phyloP scores from a whole-genome alignment of 2,888 invertebrate genomes.

The Junonia oenone region DNA sequence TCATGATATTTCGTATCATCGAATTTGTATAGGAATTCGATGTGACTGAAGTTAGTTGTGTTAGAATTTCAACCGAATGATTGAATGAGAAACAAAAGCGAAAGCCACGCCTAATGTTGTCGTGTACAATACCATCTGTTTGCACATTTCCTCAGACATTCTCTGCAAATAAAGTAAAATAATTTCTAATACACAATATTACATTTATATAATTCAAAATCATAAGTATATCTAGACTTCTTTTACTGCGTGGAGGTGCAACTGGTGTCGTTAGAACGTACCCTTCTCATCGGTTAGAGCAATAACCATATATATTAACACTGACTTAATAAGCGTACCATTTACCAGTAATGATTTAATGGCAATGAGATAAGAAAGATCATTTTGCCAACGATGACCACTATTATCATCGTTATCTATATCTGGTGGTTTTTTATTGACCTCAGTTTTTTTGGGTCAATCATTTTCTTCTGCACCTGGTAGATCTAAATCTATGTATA shows the following conservation, averaged over 20 bases:
- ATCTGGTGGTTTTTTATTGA: neutral
- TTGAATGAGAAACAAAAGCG: constrained; percentile 71
- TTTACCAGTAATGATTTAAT: constrained; percentile 4
- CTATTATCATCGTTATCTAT: neutral
- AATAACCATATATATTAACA: constrained; percentile 14
- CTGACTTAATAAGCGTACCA: constrained; percentile 18
- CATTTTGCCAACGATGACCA: neutral
- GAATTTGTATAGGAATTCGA: constrained; percentile 55
- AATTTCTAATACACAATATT: constrained; percentile 54
- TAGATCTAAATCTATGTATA: neutral
- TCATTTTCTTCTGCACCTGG: neutral
- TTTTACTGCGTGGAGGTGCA: constrained; percentile 17
- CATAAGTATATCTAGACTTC: constrained; percentile 2
- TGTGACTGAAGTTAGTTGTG: constrained; percentile 64
- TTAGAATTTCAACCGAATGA: constrained; percentile 73
- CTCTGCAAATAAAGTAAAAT: constrained; percentile 86
- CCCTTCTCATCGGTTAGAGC: constrained; percentile 16
- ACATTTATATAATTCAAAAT: constrained; percentile 25
- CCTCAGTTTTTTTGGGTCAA: no score
- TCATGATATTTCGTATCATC: constrained; percentile 49
- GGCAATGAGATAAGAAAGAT: neutral
- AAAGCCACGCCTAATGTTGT: constrained; percentile 76
- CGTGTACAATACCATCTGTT: constrained; percentile 85
- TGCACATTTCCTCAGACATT: constrained; percentile 91
- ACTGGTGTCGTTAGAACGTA: constrained; percentile 22